Conservation (phyloP, 2,113 vertebrate species). For the Acrocephalus arundinaceus region DNA sequence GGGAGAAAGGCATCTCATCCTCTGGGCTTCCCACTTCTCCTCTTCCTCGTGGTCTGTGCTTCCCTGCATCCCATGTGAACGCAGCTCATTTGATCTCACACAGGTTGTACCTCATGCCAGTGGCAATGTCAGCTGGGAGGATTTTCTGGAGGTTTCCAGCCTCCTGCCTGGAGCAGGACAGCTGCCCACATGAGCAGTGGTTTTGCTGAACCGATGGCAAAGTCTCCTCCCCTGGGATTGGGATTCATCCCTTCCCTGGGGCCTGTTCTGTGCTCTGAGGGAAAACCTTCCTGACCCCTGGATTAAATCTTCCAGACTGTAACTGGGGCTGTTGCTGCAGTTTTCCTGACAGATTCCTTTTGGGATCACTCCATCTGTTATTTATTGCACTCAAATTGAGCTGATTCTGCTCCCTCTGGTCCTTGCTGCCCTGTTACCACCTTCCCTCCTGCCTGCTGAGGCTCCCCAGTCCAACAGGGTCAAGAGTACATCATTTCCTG, state of each 20-base stretch:
- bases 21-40: not conserved
- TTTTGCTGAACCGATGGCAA: not conserved
- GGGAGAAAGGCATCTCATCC: not conserved
- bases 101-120: not conserved
- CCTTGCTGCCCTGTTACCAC: not conserved
- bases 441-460: not conserved
- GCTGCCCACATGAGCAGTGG: not conserved
- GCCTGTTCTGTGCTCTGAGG: not conserved
- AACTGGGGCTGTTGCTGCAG: not conserved
- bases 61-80: not conserved
- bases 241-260: not conserved
- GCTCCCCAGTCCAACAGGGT: not conserved
- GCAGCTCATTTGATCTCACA: not conserved
- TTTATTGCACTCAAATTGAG: not conserved
- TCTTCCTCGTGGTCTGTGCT: not conserved
- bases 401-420: not conserved
- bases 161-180: not conserved
- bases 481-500: not conserved
- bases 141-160: not conserved
- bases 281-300: not conserved
- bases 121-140: not conserved
- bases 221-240: accelerated
- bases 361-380: not conserved
- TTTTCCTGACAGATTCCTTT: not conserved
- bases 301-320: not conserved